These are phyloP conservation scores for Uloborus diversus DNA, from an alignment of 1,140 invertebrate species.

Conservation along the genomic window DNA sequence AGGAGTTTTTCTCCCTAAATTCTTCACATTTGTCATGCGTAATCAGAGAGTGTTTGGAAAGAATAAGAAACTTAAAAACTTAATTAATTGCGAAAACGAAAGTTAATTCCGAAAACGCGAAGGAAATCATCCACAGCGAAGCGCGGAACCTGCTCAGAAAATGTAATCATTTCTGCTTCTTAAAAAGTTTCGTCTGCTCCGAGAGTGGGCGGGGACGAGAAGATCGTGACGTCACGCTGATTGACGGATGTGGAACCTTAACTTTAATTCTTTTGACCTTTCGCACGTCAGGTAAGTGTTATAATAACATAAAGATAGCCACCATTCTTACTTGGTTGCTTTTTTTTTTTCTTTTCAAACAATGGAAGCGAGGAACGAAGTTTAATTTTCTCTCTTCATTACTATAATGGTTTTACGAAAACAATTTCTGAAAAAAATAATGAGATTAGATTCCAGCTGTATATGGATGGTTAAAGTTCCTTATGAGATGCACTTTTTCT, in stretches of 20 bases:
- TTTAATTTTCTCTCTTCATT: too few species aligned
- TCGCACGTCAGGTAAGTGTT: background rate
- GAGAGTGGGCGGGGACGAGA: slow-evolving; percentile 9
- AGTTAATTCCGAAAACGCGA: background rate
- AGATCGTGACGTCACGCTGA: slow-evolving; percentile 17
- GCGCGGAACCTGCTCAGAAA: background rate
- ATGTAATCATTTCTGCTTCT: background rate
- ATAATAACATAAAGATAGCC: background rate
- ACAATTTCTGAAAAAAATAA: too few species aligned
- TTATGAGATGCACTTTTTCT: too few species aligned
- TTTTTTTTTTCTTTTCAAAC: too few species aligned
- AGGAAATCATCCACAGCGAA: background rate
- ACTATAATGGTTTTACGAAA: too few species aligned
- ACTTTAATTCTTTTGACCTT: slow-evolving; percentile 20
- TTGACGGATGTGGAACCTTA: slow-evolving; percentile 7
- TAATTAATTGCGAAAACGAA: background rate
- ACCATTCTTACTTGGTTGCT: too few species aligned
- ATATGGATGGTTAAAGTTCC: too few species aligned
- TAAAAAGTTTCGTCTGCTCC: background rate
- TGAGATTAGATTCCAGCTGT: too few species aligned
- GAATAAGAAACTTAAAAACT: too few species aligned
- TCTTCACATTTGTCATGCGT: background rate
- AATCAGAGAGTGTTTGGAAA: background rate
- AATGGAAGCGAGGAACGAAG: too few species aligned
- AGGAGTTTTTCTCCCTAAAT: background rate